Base-by-base conservation (phyloP, 64 coral and sea anemone species). In the Montipora capricornis region DNA sequence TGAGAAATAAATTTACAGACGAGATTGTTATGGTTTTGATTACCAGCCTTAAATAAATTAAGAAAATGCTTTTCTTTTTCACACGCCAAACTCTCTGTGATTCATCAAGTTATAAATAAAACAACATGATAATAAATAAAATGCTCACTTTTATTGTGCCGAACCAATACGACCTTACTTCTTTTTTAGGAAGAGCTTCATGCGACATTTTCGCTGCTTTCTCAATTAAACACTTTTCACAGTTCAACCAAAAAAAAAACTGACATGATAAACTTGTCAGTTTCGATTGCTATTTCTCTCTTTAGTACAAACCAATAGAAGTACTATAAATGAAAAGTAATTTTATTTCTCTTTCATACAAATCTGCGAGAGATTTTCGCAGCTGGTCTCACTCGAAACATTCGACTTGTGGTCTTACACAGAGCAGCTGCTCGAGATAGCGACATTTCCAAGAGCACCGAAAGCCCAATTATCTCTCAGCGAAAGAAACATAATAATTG, bases 311-410 rank as follows among this genome's bases (percentile, higher is more conserved):
- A 62, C 80, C 20, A 57, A 57, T 80, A 20, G 20, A 49, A 45
- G 80, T 61, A 61, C 1, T 24, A 61, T 62, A 60, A n/a, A 24
- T 61, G 52, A 80, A 80, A 57, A 19, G 50, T 57, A 24, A 64
- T 71, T 71, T 71, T 71, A 20, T 24, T 71, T 24, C 19, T 71
- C 22, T 71, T 71, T 19, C 19, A 86, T 70, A 20, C 37, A 71
- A 86, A 86, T 86, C 64, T 73, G 44, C 82, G 44, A 86, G 16
- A 49, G 62, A 86, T 86, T 12, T 86, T 24, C 68, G 64, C 82
- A 86, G 82, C 82, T 86, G 82, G 61, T 12, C 60, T 67, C 53
- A 57, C 53, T 37, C 53, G 47, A 73, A 86, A n/a, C 68, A 50
- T 64, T 78, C 14, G 37, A 19, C 61, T 84, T 86, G 82, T 73